phyloP scores from a whole-genome alignment of 2,888 invertebrate genomes.

The Xylota segnis region DNA sequence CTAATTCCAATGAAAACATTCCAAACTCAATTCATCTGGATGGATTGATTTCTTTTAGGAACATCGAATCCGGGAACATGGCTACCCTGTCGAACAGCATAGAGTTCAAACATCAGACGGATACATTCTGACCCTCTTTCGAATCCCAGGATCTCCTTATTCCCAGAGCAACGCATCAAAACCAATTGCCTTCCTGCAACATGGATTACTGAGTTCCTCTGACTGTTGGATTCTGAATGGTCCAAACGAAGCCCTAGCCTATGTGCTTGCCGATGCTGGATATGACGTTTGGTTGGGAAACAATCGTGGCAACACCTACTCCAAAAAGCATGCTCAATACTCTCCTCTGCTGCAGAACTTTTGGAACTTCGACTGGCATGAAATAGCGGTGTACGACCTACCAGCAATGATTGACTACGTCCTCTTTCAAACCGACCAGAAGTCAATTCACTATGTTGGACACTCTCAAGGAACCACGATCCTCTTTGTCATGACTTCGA shows the following conservation, averaged over 20 bases:
- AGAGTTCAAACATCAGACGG: conserved; percentile 91
- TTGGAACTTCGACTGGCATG: conserved; percentile 89
- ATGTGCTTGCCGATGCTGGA: conserved; percentile 87
- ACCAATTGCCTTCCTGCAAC: conserved; percentile 87
- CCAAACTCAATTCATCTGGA: background rate
- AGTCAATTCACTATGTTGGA: conserved; percentile 90
- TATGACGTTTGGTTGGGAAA: conserved; percentile 94
- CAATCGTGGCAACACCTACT: conserved; percentile 89
- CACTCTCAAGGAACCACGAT: conserved; percentile 88
- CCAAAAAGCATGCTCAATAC: conserved; percentile 85
- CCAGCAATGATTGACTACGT: conserved; percentile 93
- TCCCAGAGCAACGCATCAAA: conserved; percentile 48
- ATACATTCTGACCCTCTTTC: conserved; percentile 92
- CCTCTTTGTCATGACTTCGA: conserved; percentile 89
- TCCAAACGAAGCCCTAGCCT: conserved; percentile 86
- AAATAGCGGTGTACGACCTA: conserved; percentile 90
- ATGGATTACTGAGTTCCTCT: conserved; percentile 90
- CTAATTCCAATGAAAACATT: background rate
- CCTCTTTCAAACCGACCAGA: conserved; percentile 86
- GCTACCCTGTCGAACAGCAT: conserved; percentile 89
- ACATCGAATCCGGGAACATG: conserved; percentile 80
- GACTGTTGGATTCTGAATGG: conserved; percentile 91
- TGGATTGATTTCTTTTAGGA: conserved; percentile 77
- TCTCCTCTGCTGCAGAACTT: conserved; percentile 86
- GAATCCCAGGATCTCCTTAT: conserved; percentile 87